phyloP scores from a whole-genome alignment of 1,140 invertebrate species.

The Diachasma alloeum region DNA sequence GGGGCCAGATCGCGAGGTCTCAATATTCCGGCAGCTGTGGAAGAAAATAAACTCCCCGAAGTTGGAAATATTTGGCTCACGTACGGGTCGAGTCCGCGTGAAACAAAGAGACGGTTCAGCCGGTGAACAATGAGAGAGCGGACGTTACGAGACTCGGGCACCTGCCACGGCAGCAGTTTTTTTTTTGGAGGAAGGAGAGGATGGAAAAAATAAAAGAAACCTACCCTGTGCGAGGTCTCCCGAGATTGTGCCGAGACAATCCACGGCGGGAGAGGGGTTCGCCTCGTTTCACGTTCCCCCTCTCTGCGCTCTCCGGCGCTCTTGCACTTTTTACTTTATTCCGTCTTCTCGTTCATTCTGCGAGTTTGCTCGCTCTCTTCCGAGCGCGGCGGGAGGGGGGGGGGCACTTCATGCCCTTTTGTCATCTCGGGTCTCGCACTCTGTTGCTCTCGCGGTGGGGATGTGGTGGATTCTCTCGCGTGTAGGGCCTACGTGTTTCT shows the following conservation, averaged over 20 bases:
- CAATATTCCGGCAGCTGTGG: neutral
- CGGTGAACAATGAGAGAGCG: conserved; percentile 29
- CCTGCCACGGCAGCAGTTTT: conserved; percentile 23
- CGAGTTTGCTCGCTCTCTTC: neutral
- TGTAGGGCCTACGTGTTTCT: conserved; percentile 20
- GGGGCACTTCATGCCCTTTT: neutral
- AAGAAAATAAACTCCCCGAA: conserved; percentile 15
- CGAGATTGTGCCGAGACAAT: conserved; percentile 33
- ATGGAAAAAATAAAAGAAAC: conserved; percentile 19
- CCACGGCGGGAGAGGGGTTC: conserved; percentile 19
- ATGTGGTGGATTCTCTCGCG: neutral
- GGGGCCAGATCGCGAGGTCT: too few relatives aligned
- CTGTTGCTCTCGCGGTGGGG: neutral
- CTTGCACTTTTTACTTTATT: conserved; percentile 6
- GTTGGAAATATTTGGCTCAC: conserved; percentile 28
- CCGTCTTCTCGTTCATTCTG: neutral
- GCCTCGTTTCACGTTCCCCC: neutral
- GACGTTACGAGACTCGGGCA: conserved; percentile 31
- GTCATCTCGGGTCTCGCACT: neutral
- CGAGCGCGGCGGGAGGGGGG: too few relatives aligned
- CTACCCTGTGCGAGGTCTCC: conserved; percentile 28
- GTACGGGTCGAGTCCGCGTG: conserved; percentile 28
- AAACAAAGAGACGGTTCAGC: conserved; percentile 27
- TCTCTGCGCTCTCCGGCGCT: neutral
- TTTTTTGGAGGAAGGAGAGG: neutral